Evolutionary conservation across 2,797 vertebrate species (phyloP).

Genomic region (Salmo trutta): DNA sequence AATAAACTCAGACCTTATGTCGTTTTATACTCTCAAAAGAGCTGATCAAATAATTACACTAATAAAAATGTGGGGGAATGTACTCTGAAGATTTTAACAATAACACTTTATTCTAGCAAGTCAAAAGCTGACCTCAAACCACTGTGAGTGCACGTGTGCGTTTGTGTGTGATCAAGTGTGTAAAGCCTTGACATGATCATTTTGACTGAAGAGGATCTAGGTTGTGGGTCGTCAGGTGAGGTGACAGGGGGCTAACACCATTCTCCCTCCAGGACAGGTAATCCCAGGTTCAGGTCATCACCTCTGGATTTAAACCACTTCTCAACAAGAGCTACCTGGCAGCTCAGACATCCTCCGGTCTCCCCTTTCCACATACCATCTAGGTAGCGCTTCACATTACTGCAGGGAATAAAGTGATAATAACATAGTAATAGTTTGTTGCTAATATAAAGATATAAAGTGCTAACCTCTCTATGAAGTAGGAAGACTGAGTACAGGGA

Average conservation of each 20-base stretch:
- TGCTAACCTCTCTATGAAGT: conserved; percentile 8
- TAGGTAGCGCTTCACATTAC: background rate
- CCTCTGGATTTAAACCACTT: conserved; percentile 49
- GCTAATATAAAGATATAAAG: background rate
- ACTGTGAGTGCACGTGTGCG: conserved; percentile 10
- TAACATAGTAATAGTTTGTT: background rate
- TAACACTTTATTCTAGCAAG: background rate
- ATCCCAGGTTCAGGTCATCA: conserved; percentile 57
- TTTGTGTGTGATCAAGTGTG: background rate
- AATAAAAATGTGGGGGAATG: no score
- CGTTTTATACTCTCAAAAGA: background rate
- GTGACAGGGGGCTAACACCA: conserved; percentile 24
- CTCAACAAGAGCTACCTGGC: conserved; percentile 56
- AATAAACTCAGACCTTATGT: conserved; percentile 24
- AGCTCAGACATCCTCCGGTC: conserved; percentile 63
- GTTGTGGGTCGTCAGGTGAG: conserved; percentile 47
- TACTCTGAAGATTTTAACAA: background rate
- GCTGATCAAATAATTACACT: no score
- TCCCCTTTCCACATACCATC: background rate
- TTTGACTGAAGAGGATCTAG: conserved; percentile 44
- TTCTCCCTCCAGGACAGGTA: conserved; percentile 53
- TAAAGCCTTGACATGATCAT: conserved; percentile 30
- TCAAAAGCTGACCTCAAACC: background rate
- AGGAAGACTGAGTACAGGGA: background rate
- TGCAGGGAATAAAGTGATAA: background rate